Conservation (phyloP, 2,888 invertebrate genomes). For the Stenolophus ochropezus region DNA sequence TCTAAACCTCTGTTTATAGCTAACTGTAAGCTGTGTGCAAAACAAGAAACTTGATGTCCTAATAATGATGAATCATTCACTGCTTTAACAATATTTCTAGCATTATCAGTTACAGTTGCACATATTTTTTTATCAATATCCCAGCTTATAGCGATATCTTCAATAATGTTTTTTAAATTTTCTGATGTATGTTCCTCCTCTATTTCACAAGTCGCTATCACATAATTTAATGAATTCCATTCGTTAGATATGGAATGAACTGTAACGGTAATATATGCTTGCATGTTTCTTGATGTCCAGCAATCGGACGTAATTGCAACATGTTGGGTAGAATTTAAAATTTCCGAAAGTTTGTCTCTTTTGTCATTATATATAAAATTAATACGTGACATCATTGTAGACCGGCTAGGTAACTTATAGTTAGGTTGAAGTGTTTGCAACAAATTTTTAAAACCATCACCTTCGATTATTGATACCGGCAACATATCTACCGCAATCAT, state of each 20-base stretch:
- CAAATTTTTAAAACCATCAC: slow-evolving; percentile 59
- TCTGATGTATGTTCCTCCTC: slow-evolving; percentile 62
- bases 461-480: slow-evolving; percentile 47
- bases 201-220: slow-evolving; percentile 62
- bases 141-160: slow-evolving; percentile 63
- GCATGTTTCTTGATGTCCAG: no score
- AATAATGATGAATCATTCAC: slow-evolving; percentile 38
- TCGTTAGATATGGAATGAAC: slow-evolving; percentile 62
- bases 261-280: no score
- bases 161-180: slow-evolving; percentile 63
- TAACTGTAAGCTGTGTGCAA: slow-evolving; percentile 65
- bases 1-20: slow-evolving; percentile 63
- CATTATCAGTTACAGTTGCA: slow-evolving; percentile 65
- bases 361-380: slow-evolving; percentile 57
- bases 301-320: slow-evolving; percentile 64
- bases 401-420: slow-evolving; percentile 60
- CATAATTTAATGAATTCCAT: slow-evolving; percentile 62
- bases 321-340: slow-evolving; percentile 13
- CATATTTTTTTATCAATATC: slow-evolving; percentile 61
- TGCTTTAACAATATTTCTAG: slow-evolving; percentile 64
- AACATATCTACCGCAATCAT: slow-evolving; percentile 51
- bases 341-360: slow-evolving; percentile 44
- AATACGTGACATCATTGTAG: slow-evolving; percentile 57
- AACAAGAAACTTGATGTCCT: slow-evolving; percentile 63
- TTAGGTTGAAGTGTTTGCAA: slow-evolving; percentile 55